A percentile compares a stretch with the other conserved stretches of the same genome.
Evolutionary conservation across 2,888 invertebrate species (phyloP).

Genomic region (Protophormia terraenovae): DNA sequence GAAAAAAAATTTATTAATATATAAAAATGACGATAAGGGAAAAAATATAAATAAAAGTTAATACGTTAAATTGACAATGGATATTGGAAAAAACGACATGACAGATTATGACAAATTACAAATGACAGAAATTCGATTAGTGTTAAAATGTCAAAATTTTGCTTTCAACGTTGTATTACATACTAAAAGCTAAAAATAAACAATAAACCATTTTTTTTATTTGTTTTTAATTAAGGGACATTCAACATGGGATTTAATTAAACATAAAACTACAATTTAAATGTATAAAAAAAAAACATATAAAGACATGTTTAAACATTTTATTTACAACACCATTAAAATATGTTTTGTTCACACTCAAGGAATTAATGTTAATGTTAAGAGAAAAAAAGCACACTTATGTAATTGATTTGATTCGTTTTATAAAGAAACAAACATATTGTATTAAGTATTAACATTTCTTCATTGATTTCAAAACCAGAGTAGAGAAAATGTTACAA

Average conservation of each 20-base stretch:
- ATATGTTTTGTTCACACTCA: background rate
- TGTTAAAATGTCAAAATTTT: constrained; percentile 37
- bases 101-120: constrained; percentile 65
- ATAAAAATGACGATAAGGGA: constrained; percentile 6
- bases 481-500: constrained; percentile 33
- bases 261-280: constrained; percentile 3
- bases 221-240: background rate
- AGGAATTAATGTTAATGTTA: constrained; percentile 37
- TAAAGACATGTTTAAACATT: background rate
- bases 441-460: constrained; percentile 26
- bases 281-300: constrained; percentile 12
- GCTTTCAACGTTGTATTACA: constrained; percentile 35
- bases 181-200: constrained; percentile 16
- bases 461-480: constrained; percentile 29
- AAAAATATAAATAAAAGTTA: background rate
- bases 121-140: constrained; percentile 41
- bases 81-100: constrained; percentile 45
- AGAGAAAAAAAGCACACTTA: background rate
- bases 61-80: constrained; percentile 51
- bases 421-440: background rate
- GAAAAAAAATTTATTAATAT: constrained; percentile 8
- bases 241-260: constrained; percentile 38
- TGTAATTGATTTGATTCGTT: background rate
- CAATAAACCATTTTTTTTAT: background rate
- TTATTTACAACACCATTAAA: constrained; percentile 9